A percentile compares a stretch with the other conserved stretches of the same genome.
phyloP scores from a whole-genome alignment of 2,797 vertebrate genomes.

The Synanceia verrucosa region DNA sequence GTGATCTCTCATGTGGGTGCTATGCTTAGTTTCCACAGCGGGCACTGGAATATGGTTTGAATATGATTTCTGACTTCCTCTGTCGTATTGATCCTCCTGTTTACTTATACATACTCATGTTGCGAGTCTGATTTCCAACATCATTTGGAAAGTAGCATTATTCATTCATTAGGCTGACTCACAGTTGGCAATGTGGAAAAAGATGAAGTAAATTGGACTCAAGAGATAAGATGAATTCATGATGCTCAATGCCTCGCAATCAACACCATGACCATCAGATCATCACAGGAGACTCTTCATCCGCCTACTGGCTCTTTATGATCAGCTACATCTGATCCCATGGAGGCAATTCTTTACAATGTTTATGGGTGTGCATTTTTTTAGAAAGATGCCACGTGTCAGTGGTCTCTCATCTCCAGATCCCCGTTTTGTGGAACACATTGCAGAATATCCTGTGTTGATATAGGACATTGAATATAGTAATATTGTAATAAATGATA shows the following conservation, averaged over 20 bases:
- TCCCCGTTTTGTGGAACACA: too few species aligned
- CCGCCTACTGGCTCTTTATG: not conserved
- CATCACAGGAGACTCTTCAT: not conserved
- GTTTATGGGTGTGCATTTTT: not conserved
- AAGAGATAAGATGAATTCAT: not conserved
- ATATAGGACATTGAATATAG: too few species aligned
- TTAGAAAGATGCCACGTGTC: not conserved
- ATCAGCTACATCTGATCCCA: not conserved
- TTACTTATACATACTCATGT: not conserved
- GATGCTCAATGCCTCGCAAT: not conserved
- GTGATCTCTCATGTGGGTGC: not conserved
- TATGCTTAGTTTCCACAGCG: not conserved
- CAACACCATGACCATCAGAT: constrained; percentile 7
- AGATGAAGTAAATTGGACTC: not conserved
- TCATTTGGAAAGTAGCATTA: not conserved
- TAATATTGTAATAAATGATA: too few species aligned
- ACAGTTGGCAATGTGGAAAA: not conserved
- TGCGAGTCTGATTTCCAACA: not conserved
- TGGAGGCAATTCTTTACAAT: not conserved
- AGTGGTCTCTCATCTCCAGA: too few species aligned
- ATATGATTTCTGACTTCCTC: not conserved
- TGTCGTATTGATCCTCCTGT: not conserved
- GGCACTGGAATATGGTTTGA: not conserved
- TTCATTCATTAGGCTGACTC: not conserved
- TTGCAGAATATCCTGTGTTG: too few species aligned